These are phyloP conservation scores for Phaethornis superciliosus DNA, from an alignment of 2,113 vertebrate genomes.

Conservation along the genomic window DNA sequence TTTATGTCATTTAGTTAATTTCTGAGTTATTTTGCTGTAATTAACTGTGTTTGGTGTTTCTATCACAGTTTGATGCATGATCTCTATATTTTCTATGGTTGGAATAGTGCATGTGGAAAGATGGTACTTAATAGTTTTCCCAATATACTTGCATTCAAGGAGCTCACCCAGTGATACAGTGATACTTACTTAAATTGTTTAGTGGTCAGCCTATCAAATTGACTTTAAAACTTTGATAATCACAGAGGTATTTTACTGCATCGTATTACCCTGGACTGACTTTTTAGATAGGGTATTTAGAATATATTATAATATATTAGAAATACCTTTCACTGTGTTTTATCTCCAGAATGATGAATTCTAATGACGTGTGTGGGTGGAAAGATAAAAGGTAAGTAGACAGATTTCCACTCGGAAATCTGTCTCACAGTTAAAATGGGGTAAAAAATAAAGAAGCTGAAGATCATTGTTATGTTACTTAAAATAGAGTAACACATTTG, in stretches of 20 bases:
- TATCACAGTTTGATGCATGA: neutral
- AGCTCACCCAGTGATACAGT: neutral
- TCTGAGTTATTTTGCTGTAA: neutral
- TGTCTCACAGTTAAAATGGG: neutral
- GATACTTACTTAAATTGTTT: no score
- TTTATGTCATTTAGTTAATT: neutral
- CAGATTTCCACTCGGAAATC: no score
- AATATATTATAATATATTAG: neutral
- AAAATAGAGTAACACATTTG: neutral
- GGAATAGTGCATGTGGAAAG: neutral
- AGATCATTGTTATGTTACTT: neutral
- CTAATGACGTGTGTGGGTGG: neutral
- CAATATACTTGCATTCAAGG: neutral
- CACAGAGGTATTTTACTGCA: neutral
- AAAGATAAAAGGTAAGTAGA: neutral
- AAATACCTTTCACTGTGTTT: slow-evolving; percentile 9
- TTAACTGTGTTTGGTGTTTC: neutral
- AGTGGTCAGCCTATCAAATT: neutral
- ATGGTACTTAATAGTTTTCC: neutral
- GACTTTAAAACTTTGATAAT: neutral
- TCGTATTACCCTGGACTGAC: neutral
- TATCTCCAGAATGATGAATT: neutral
- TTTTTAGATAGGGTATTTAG: neutral
- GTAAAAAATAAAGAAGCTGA: neutral
- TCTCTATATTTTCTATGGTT: neutral